Evolutionary conservation across 2,888 invertebrate genomes (phyloP).

Genomic region (Drosophila quinaria): DNA sequence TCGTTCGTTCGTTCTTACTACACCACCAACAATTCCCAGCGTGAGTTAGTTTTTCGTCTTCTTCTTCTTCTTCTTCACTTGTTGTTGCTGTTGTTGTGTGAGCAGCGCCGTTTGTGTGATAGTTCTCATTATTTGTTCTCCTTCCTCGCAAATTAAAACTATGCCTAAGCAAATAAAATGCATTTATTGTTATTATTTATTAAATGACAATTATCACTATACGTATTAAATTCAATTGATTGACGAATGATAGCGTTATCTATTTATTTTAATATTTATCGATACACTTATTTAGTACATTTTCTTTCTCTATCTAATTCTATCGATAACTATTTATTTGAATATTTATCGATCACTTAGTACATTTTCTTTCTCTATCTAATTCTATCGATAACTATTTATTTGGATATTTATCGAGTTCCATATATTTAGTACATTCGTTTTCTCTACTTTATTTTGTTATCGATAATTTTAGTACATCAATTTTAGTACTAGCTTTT

Average conservation of each 20-base stretch:
- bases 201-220: too few relatives aligned
- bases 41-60: conserved; percentile 15
- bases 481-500: not conserved
- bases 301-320: not conserved
- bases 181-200: conserved; percentile 35
- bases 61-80: conserved; percentile 5
- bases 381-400: not conserved
- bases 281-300: too few relatives aligned
- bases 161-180: conserved; percentile 79
- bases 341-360: not conserved
- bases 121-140: conserved; percentile 80
- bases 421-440: too few relatives aligned
- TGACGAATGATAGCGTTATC: too few relatives aligned
- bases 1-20: conserved; percentile 25
- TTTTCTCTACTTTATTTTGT: too few relatives aligned
- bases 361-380: not conserved
- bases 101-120: conserved; percentile 41
- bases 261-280: too few relatives aligned
- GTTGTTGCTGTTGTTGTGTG: conserved; percentile 16
- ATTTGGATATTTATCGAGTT: conserved; percentile 1
- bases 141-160: conserved; percentile 82
- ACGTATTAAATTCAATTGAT: too few relatives aligned
- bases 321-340: not conserved
- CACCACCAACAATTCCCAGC: conserved; percentile 21
- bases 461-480: not conserved